Percentiles rank a stretch among this genome's conserved stretches.
Conservation (phyloP, 2,113 vertebrate genomes). For the Cryptomyrus ogoouensis region DNA sequence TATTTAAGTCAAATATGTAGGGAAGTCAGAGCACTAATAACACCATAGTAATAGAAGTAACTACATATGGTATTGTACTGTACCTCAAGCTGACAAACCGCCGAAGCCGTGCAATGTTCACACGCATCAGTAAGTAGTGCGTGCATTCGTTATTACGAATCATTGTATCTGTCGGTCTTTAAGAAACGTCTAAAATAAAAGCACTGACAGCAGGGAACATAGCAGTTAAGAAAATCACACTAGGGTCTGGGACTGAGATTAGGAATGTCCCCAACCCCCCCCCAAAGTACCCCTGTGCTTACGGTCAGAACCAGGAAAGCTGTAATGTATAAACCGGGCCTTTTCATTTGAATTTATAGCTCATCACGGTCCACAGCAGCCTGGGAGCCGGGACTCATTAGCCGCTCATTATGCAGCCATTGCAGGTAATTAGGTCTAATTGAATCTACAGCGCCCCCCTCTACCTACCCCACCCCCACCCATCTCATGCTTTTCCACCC, state of each 20-base stretch:
- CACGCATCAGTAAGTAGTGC: background rate
- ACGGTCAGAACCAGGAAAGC: background rate
- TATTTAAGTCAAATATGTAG: background rate
- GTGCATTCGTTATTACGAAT: background rate
- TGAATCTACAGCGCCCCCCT: background rate
- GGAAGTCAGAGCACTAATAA: background rate
- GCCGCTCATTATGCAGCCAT: background rate
- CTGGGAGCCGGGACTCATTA: background rate
- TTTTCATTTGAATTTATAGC: background rate
- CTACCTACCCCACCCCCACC: background rate
- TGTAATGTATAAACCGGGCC: background rate
- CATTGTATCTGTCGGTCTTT: background rate
- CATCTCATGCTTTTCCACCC: background rate
- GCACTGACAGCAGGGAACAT: background rate
- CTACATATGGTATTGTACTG: background rate
- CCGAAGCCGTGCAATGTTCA: background rate
- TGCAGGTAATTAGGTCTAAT: slow-evolving; percentile 15
- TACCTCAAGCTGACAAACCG: background rate
- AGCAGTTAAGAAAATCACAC: background rate
- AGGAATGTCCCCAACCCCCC: background rate
- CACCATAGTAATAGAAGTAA: background rate
- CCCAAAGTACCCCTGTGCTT: background rate
- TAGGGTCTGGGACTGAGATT: background rate
- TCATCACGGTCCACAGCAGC: background rate
- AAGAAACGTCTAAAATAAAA: background rate